Evolutionary conservation across 2,888 invertebrate genomes (phyloP), one percentile per base, ranked within the genome.

Genomic region (Ichneumoninae sp.): DNA sequence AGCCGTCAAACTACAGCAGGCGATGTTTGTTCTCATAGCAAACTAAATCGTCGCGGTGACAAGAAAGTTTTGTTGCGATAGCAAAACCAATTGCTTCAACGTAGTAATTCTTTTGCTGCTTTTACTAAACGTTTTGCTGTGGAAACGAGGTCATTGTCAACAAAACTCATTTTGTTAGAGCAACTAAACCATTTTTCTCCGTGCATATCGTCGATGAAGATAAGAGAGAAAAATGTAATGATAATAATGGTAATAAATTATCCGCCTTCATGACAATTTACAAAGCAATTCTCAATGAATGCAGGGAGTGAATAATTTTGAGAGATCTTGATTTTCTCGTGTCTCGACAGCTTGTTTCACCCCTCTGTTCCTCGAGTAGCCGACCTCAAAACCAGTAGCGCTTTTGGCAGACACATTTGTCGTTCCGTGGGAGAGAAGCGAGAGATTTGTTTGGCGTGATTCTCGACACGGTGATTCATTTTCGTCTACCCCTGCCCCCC

Each of bases 401-500:
- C 66, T 83, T 83, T 80, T 83, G 83, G 83, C 83, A 80, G 80
- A 54, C 66, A 47, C 80, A 71, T 76, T 72, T 70, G 76, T 71
- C 80, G 76, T 76, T 76, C 36, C 50, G 57, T 22, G 30, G 50
- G 16, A 75, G 16, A 75, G 40, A 54, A 76, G 13, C 71, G 40
- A 72, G 65, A 79, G 83, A 83, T 83, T 83, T 83, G 75, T 83
- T 83, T 83, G 80, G 83, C 83, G 75, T 83, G 83, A 83, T 80
- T 83, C 80, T 80, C 83, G 80, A 80, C 80, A 10, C 60, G 71
- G 83, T 83, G 80, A 83, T 80, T 80, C 83, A 83, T 80, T 83
- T 76, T 76, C 76, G 66, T 26, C 50, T 50, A 71, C 30, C 65
- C 40, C 33, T 47, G 13, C 40, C 22, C 10, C 40, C 22, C 52